A percentile compares a stretch with the other conserved stretches of the same genome.
These are phyloP conservation scores for Neoaliturus tenellus DNA, from an alignment of 2,888 invertebrate genomes.

Conservation along the genomic window DNA sequence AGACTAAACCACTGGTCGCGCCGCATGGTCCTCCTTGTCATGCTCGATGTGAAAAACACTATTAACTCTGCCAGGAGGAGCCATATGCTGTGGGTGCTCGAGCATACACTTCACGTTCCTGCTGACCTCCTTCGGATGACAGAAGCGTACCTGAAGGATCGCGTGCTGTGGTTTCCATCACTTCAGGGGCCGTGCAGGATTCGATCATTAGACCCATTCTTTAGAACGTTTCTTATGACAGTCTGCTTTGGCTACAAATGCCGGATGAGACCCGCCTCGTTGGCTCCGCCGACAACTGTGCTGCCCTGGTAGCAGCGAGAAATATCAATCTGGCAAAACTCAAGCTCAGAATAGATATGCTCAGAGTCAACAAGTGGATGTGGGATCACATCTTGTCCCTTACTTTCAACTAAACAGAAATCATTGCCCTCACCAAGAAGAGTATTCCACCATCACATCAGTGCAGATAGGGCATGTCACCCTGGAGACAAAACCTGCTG, in stretches of 20 bases:
- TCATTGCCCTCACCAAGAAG: conserved; percentile 13
- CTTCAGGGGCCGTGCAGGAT: conserved; percentile 62
- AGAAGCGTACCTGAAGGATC: conserved; percentile 61
- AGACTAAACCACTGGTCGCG: not conserved
- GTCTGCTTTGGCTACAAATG: conserved; percentile 45
- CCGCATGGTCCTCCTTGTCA: too few species aligned
- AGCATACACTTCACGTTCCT: conserved; percentile 53
- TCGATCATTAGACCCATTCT: conserved; percentile 63
- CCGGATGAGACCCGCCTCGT: conserved; percentile 22
- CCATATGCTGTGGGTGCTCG: conserved; percentile 58
- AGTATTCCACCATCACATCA: conserved; percentile 28
- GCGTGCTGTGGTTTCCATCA: conserved; percentile 57
- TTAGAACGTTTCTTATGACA: conserved; percentile 63
- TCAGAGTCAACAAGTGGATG: conserved; percentile 58
- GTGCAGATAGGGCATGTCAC: conserved; percentile 56
- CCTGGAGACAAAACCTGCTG: too few species aligned
- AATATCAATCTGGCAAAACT: conserved; percentile 50
- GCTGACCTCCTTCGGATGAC: conserved; percentile 61
- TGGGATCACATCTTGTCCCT: conserved; percentile 57
- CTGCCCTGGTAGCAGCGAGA: not conserved
- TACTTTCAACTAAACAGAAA: conserved; percentile 61
- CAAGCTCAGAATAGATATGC: conserved; percentile 51
- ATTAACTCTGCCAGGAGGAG: conserved; percentile 64
- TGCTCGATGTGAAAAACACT: too few species aligned
- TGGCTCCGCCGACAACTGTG: conserved; percentile 40